Evolutionary conservation across 2,888 invertebrate species (phyloP), one percentile per base, ranked within the genome.

Genomic region (Lordiphosa fenestrarum): DNA sequence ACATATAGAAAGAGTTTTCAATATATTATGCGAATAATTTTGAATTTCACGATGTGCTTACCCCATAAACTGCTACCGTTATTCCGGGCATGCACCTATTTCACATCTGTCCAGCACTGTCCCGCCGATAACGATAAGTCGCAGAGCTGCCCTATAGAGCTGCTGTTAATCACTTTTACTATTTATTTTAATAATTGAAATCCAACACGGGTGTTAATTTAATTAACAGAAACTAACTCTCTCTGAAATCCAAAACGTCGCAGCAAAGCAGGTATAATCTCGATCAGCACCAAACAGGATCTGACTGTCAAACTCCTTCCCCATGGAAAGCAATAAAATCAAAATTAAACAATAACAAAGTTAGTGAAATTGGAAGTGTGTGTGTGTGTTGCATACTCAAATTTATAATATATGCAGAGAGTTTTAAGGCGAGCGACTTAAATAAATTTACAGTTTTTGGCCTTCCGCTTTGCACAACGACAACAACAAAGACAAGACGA

Each of bases 121-220:
- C 30, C 30, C 30, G 30, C 30, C 30, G 30, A 30, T 30, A 30
- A 7, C 30, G 30, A 30, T 30, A 7, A 30, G 9, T 30, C 30
- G 9, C 7, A 13, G 4, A 21, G 38, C 25, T 25, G n/a, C 10
- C 25, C 38, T 19, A 40, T 41, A 41, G 39, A 12, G 49, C 30
- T 36, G 42, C 42, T 64, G 58, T 65, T 49, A 62, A 63, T 58
- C 58, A 63, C 63, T 63, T 50, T 50, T 66, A 66, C 63, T 63
- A 66, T 63, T 63, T 63, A 63, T 60, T 58, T 66, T 61, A 37
- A 58, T 64, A 66, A 59, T 60, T 51, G 2, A 15, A 15, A 1
- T 15, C 2, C 15, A 15, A 15, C n/a, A n/a, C 55, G 30, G 51
- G 25, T 40, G 58, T 58, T 63, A 63, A 63, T 63, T 63, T 40